Conservation (phyloP, 2,113 vertebrate genomes). For the Colossoma macropomum region DNA sequence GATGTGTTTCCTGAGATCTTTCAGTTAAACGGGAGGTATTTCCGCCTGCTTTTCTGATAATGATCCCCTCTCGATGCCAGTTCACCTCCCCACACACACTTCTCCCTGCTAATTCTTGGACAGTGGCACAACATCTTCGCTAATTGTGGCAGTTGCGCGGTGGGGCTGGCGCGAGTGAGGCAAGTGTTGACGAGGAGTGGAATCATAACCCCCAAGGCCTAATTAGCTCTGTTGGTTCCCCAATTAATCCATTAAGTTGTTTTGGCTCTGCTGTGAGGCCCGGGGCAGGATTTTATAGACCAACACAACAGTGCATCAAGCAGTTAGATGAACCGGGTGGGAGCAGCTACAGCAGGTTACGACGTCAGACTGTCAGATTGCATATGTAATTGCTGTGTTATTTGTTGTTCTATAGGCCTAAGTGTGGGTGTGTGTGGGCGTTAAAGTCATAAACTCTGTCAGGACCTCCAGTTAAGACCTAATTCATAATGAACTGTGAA, state of each 20-base stretch:
- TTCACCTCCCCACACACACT: conserved; percentile 47
- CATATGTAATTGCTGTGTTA: conserved; percentile 30
- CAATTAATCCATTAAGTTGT: conserved; percentile 98
- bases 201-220: conserved; percentile 94
- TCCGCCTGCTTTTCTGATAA: neutral
- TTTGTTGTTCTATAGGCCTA: conserved; percentile 1
- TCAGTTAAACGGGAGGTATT: neutral
- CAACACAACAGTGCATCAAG: conserved; percentile 66
- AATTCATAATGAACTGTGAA: conserved; percentile 40
- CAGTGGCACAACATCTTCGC: conserved; percentile 81
- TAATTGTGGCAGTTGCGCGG: conserved; percentile 89
- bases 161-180: conserved; percentile 87
- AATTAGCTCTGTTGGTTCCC: conserved; percentile 95
- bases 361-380: conserved; percentile 37
- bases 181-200: conserved; percentile 87
- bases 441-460: neutral
- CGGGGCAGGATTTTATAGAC: conserved; percentile 73
- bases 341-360: conserved; percentile 38
- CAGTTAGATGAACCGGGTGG: conserved; percentile 48
- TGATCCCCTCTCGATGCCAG: neutral
- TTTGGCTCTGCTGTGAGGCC: conserved; percentile 89
- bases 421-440: neutral
- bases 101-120: conserved; percentile 85
- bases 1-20: neutral
- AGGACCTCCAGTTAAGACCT: conserved; percentile 23